These are phyloP conservation scores for Brassicogethes aeneus DNA, from an alignment of 2,888 invertebrate species.

Conservation along the genomic window DNA sequence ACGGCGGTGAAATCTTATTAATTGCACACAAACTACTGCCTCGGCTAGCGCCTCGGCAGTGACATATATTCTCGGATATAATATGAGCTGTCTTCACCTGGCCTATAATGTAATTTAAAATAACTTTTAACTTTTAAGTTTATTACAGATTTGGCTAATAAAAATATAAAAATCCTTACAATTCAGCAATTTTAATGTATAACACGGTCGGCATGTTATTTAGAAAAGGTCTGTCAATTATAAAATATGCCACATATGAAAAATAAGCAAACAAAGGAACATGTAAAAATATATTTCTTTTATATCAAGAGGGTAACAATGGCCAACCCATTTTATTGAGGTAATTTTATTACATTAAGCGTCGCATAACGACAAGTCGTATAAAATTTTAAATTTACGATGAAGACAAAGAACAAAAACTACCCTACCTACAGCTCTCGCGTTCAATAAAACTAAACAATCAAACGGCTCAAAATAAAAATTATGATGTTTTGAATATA, in stretches of 20 bases:
- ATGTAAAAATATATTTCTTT: background rate
- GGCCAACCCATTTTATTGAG: constrained; percentile 17
- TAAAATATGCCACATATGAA: background rate
- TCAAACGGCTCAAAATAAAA: background rate
- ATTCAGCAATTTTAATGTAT: too few species aligned
- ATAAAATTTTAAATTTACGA: constrained; percentile 4
- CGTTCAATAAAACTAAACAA: background rate
- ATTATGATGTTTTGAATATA: background rate
- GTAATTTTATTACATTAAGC: constrained; percentile 19
- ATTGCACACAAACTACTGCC: too few species aligned
- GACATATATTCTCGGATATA: too few species aligned
- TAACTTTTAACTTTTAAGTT: too few species aligned
- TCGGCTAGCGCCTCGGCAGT: too few species aligned
- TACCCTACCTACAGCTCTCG: background rate
- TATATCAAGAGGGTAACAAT: background rate
- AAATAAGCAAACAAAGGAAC: background rate
- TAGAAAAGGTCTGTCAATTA: background rate
- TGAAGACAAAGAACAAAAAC: background rate
- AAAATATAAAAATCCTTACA: too few species aligned
- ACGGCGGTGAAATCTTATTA: too few species aligned
- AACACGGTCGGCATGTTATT: background rate
- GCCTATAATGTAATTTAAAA: too few species aligned
- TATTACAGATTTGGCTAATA: too few species aligned
- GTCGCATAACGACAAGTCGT: constrained; percentile 11
- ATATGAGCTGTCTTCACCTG: too few species aligned